Evolutionary conservation across 2,113 vertebrate genomes (phyloP).

Genomic region (Antechinus flavipes): DNA sequence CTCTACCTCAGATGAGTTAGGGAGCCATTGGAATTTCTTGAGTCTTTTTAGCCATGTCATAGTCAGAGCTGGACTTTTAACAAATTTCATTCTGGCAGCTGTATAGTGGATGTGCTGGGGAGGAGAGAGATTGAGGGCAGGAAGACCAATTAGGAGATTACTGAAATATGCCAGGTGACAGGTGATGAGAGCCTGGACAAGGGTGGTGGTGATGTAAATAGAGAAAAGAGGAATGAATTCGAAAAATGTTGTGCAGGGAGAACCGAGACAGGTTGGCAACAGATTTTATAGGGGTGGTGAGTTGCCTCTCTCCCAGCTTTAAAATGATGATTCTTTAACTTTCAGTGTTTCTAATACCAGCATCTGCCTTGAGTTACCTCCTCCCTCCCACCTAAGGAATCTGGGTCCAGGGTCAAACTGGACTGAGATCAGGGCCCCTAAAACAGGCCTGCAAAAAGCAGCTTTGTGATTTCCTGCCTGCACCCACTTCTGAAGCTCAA

Average conservation of each 20-base stretch:
- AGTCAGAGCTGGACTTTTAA: neutral
- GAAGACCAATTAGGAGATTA: neutral
- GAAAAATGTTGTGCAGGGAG: neutral
- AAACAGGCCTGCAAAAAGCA: neutral
- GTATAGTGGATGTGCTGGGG: neutral
- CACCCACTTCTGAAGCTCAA: neutral
- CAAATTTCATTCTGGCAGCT: neutral
- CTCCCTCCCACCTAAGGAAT: neutral
- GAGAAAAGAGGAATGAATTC: neutral
- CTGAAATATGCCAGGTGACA: neutral
- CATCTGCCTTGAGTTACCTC: neutral
- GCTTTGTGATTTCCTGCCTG: neutral
- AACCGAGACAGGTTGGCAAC: neutral
- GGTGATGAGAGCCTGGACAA: neutral
- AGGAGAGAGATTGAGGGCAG: neutral
- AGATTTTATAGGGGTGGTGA: neutral
- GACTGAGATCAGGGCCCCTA: neutral
- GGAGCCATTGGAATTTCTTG: neutral
- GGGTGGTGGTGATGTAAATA: neutral
- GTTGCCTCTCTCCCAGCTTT: neutral
- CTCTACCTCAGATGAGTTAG: neutral
- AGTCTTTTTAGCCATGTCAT: neutral
- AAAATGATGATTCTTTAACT: neutral
- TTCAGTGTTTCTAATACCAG: neutral
- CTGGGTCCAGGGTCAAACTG: neutral